phyloP scores from a whole-genome alignment of 1,140 invertebrate genomes.

The Drosophila orena region DNA sequence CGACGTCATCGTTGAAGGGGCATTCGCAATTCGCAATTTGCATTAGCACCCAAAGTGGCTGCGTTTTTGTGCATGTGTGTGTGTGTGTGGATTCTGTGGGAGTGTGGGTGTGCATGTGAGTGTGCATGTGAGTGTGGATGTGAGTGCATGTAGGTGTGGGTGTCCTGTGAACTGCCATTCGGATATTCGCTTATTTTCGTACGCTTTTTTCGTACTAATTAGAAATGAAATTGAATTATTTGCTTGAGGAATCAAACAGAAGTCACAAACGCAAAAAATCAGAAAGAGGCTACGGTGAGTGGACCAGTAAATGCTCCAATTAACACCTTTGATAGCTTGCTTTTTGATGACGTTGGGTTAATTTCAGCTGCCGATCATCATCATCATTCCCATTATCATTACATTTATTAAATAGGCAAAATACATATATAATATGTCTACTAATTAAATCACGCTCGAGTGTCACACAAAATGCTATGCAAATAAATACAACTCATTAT shows the following conservation, averaged over 20 bases:
- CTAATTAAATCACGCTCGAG: no score
- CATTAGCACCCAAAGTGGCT: constrained; percentile 79
- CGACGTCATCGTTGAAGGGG: constrained; percentile 22
- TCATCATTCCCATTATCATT: no score
- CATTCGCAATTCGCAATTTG: constrained; percentile 68
- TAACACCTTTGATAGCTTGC: constrained; percentile 21
- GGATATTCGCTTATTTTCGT: constrained; percentile 41
- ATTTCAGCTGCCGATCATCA: neutral
- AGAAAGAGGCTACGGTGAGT: constrained; percentile 1
- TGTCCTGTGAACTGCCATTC: constrained; percentile 15
- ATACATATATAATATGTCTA: no score
- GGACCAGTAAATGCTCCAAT: constrained; percentile 46
- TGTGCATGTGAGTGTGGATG: constrained; percentile 14
- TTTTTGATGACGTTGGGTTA: constrained; percentile 8
- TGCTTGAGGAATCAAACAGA: constrained; percentile 78
- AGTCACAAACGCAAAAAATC: constrained; percentile 35
- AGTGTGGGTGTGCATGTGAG: constrained; percentile 11
- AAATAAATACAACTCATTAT: no score
- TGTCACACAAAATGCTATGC: no score
- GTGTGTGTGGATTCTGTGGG: no score
- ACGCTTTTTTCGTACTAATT: constrained; percentile 74
- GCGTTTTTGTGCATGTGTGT: constrained; percentile 61
- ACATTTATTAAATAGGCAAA: no score
- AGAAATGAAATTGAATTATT: constrained; percentile 83
- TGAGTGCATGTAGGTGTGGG: neutral